These are phyloP conservation scores for Cheilosia soror DNA, from an alignment of 2,888 invertebrate species.

Conservation along the genomic window DNA sequence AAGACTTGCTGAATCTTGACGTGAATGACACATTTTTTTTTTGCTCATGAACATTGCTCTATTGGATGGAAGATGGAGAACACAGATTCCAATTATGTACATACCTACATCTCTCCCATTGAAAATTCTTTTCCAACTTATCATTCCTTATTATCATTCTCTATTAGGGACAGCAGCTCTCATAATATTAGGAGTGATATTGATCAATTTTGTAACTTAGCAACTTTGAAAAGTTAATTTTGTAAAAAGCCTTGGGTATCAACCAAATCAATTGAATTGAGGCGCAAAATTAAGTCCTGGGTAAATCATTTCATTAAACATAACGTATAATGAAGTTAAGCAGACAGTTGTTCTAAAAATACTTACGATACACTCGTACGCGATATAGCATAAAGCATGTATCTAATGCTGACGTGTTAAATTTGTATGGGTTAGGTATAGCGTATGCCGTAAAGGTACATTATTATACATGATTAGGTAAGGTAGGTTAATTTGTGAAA, in stretches of 20 bases:
- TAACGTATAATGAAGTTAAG: too few relatives aligned
- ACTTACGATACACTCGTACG: too few relatives aligned
- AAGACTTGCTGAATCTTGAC: neutral
- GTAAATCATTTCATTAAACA: neutral
- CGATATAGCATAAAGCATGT: too few relatives aligned
- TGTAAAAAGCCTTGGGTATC: neutral
- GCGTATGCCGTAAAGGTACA: too few relatives aligned
- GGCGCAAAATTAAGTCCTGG: neutral
- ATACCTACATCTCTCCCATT: neutral
- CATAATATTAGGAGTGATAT: neutral
- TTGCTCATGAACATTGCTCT: neutral
- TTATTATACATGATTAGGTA: too few relatives aligned
- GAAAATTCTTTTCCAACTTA: neutral
- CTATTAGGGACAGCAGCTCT: conserved; percentile 10
- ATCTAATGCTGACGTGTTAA: too few relatives aligned
- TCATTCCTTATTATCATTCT: neutral
- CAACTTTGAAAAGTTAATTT: conserved; percentile 19
- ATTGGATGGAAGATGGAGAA: neutral
- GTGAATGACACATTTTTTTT: neutral
- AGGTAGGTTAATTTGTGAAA: too few relatives aligned
- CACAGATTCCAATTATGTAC: conserved; percentile 5
- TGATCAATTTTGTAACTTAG: neutral
- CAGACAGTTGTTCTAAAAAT: too few relatives aligned
- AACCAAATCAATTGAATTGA: neutral
- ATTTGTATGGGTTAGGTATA: too few relatives aligned